Percentiles rank a stretch among this genome's conserved stretches.
phyloP scores from a whole-genome alignment of 1,140 invertebrate species.

The Lepidurus apus region DNA sequence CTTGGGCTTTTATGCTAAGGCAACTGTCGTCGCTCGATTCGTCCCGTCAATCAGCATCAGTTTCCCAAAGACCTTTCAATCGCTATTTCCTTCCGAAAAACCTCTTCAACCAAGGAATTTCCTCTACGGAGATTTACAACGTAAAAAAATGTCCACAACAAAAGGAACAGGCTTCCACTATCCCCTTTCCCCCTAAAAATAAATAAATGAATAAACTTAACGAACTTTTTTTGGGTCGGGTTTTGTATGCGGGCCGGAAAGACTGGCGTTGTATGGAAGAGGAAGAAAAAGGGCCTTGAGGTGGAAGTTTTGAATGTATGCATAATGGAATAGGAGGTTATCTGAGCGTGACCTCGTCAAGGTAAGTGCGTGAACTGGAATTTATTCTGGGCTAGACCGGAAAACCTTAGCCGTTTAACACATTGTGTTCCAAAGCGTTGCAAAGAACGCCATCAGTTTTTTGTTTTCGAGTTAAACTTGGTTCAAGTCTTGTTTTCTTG shows the following conservation, averaged over 20 bases:
- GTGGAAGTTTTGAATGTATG: neutral
- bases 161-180: neutral
- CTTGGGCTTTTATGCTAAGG: slow-evolving; percentile 7
- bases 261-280: neutral
- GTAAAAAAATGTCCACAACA: neutral
- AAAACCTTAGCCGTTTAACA: too few relatives aligned
- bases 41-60: slow-evolving; percentile 13
- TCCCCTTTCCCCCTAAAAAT: neutral
- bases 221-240: too few relatives aligned
- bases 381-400: neutral
- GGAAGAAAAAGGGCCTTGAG: neutral
- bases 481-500: too few relatives aligned
- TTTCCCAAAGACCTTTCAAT: slow-evolving; percentile 9
- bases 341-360: slow-evolving; percentile 12
- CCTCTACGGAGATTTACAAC: neutral
- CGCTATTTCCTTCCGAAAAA: slow-evolving; percentile 4
- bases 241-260: neutral
- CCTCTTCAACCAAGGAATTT: slow-evolving; percentile 11
- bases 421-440: too few relatives aligned
- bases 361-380: slow-evolving; percentile 7
- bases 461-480: too few relatives aligned
- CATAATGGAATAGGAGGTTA: slow-evolving; percentile 7
- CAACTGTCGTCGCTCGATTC: slow-evolving; percentile 20
- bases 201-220: neutral
- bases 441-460: too few relatives aligned